A percentile compares a stretch with the other conserved stretches of the same genome.
Conservation (phyloP, 2,888 invertebrate species). For the Camptogramma bilineatum region DNA sequence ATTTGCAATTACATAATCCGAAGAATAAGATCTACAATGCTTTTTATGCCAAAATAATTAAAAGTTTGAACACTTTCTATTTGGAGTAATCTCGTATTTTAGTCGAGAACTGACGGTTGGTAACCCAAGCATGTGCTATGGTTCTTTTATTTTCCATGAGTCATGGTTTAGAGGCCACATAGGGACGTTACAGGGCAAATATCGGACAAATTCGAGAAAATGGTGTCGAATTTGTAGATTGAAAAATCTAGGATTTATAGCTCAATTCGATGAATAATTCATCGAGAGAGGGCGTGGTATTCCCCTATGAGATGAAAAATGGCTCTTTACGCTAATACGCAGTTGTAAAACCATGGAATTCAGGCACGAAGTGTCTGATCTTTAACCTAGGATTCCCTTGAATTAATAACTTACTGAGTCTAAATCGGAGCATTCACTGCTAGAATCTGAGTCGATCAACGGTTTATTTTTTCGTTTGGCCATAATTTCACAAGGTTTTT, state of each 20-base stretch:
- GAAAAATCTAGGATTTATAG: background rate
- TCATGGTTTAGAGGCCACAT: constrained; percentile 44
- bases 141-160: constrained; percentile 43
- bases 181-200: constrained; percentile 37
- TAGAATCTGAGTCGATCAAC: constrained; percentile 93
- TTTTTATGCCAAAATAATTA: constrained; percentile 9
- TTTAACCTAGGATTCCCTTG: constrained; percentile 57
- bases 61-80: constrained; percentile 11
- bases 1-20: constrained; percentile 54
- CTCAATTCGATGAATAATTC: background rate
- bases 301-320: constrained; percentile 59
- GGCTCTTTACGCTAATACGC: constrained; percentile 76
- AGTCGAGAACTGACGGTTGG: background rate
- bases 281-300: constrained; percentile 20
- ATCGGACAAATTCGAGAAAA: constrained; percentile 51
- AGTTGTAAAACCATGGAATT: constrained; percentile 72
- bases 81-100: background rate
- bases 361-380: constrained; percentile 57
- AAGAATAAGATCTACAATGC: constrained; percentile 30
- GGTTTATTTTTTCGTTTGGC: constrained; percentile 94
- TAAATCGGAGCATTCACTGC: constrained; percentile 92
- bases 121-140: constrained; percentile 18
- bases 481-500: constrained; percentile 80
- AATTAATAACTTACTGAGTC: constrained; percentile 89
- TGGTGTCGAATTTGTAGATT: constrained; percentile 32